Evolutionary conservation across 2,113 vertebrate genomes (phyloP).

Genomic region (Xyrauchen texanus): DNA sequence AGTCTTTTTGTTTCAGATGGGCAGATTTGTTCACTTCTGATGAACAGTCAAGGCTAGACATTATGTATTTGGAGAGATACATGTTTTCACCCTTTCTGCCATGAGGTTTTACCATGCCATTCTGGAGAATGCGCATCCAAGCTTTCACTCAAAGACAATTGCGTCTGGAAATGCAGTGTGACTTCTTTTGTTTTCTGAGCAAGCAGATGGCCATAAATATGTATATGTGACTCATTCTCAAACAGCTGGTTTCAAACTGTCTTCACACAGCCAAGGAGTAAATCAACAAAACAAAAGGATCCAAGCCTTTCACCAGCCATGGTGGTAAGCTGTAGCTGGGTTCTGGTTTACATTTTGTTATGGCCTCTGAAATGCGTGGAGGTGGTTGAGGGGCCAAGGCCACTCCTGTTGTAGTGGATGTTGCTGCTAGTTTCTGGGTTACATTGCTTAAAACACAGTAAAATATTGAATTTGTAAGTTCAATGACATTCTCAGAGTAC

Average conservation of each 20-base stretch:
- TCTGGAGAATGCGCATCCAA: background rate
- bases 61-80: background rate
- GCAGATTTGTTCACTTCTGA: background rate
- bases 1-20: background rate
- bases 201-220: conserved; percentile 67
- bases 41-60: conserved; percentile 14
- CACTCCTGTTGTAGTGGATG: conserved; percentile 21
- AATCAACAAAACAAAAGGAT: conserved; percentile 45
- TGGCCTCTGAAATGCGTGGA: conserved; percentile 28
- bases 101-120: background rate
- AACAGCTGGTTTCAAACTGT: conserved; percentile 60
- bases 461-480: too few relatives aligned
- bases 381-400: conserved; percentile 32
- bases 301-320: conserved; percentile 52
- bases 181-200: conserved; percentile 47
- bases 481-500: too few relatives aligned
- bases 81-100: background rate
- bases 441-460: too few relatives aligned
- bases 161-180: conserved; percentile 44
- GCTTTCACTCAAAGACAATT: conserved; percentile 28
- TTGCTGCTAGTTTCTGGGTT: background rate
- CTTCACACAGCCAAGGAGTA: conserved; percentile 48
- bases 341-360: conserved; percentile 3
- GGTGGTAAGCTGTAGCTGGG: conserved; percentile 62
- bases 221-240: conserved; percentile 53